Conservation (phyloP, 2,113 vertebrate species). For the Osmerus mordax region DNA sequence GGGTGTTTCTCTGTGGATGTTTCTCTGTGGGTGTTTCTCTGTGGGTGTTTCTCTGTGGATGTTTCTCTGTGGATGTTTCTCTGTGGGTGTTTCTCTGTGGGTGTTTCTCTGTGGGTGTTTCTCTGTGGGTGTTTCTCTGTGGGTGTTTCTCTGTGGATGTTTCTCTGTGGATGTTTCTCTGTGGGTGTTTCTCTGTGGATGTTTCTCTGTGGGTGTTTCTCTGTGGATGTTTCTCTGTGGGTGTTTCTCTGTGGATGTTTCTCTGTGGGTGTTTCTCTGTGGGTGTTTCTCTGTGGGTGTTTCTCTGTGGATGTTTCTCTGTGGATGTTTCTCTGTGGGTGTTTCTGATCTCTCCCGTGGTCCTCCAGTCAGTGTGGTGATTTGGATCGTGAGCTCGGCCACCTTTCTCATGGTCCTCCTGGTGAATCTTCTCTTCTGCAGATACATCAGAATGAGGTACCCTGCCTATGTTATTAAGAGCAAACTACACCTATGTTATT, state of each 20-base stretch:
- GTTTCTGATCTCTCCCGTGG: not conserved
- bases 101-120: not conserved
- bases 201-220: too few species aligned
- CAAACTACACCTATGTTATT: too few species aligned
- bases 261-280: not conserved
- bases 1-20: too few species aligned
- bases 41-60: too few species aligned
- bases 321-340: too few species aligned
- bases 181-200: too few species aligned
- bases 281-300: not conserved
- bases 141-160: not conserved
- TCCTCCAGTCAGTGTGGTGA: slow-evolving; percentile 51
- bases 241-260: not conserved
- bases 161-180: too few species aligned
- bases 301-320: not conserved
- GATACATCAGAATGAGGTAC: slow-evolving; percentile 67
- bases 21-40: too few species aligned
- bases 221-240: not conserved
- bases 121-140: too few species aligned
- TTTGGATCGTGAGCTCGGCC: slow-evolving; percentile 37
- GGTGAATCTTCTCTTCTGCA: slow-evolving; percentile 64
- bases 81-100: not conserved
- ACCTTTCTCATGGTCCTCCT: slow-evolving; percentile 42
- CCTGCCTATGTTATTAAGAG: too few species aligned
- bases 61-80: not conserved